Base-by-base conservation (phyloP, 2,113 vertebrate species). In the Oophaga pumilio region DNA sequence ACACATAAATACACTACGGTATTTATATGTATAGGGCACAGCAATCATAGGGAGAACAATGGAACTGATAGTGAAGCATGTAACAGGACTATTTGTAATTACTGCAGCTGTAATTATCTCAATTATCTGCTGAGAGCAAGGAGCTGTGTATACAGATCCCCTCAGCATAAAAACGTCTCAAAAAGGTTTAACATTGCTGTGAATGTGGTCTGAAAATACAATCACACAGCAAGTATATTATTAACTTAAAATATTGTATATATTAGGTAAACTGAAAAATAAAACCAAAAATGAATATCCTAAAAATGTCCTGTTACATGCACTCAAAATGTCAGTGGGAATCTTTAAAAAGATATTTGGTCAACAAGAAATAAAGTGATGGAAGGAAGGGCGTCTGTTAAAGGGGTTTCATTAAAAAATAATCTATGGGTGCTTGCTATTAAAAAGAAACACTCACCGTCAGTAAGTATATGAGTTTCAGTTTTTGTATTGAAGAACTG, bases 101-200 rank as follows among this genome's bases (percentile, higher is more conserved):
- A 82, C 80, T 50, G 60, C 62, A 85, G 69, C 69, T 85, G 69
- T 60, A 85, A 73, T 85, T 74, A 85, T 74, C 64, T 57, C 50
- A 84, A 84, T 84, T 73, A 84, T 84, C n/a, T 84, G 52, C 82
- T 73, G n/a, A 33, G 24, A 33, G n/a, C 64, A 71, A 57, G 66
- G 14, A 57, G 49, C 52, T 84, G 82, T 84, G 26, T 53, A 73
- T 17, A 73, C 49, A 69, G 56, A 84, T 56, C 22, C 43, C 52
- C 60, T 33, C 26, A 57, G 82, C 56, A 84, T 84, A 84, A 66
- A 82, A 26, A 69, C 43, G 79, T n/a, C 79, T 82, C 20, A 82
- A 56, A 82, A 59, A 64, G 59, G 80, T 68, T 66, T 66, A 82
- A 82, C 79, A 64, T 49, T 64, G 24, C 57, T n/a, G 12, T 17